These are phyloP conservation scores for Antennarius maculatus DNA, from an alignment of 2,797 vertebrate genomes.

Conservation along the genomic window DNA sequence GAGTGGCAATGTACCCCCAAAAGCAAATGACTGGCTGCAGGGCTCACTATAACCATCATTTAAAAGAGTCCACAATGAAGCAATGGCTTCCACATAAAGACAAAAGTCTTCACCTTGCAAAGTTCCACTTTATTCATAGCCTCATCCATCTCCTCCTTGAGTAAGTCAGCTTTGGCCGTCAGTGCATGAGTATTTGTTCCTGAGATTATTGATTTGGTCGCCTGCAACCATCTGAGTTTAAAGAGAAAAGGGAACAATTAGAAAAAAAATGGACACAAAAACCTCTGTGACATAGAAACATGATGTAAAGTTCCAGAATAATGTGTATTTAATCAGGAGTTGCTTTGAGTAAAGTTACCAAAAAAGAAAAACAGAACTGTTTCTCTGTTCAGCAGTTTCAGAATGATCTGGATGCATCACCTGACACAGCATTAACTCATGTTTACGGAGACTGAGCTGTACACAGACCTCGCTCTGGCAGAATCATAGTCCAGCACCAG, in stretches of 20 bases:
- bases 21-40: neutral
- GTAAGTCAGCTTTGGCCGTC: conserved; percentile 95
- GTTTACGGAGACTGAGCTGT: neutral
- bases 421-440: neutral
- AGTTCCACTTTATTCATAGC: conserved; percentile 98
- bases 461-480: conserved; percentile 89
- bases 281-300: neutral
- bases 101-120: conserved; percentile 87
- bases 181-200: conserved; percentile 97
- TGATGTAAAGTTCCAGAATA: neutral
- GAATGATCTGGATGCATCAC: neutral
- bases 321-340: neutral
- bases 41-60: neutral
- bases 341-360: neutral
- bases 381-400: neutral
- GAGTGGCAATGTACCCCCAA: neutral
- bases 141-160: conserved; percentile 98
- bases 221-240: conserved; percentile 91
- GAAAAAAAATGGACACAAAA: neutral
- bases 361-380: no score
- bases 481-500: conserved; percentile 98
- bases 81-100: neutral
- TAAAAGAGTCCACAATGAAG: neutral
- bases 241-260: neutral
- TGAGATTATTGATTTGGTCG: conserved; percentile 95